These are phyloP conservation scores for Conistra vaccinii DNA, from an alignment of 2,888 invertebrate species.

Conservation along the genomic window DNA sequence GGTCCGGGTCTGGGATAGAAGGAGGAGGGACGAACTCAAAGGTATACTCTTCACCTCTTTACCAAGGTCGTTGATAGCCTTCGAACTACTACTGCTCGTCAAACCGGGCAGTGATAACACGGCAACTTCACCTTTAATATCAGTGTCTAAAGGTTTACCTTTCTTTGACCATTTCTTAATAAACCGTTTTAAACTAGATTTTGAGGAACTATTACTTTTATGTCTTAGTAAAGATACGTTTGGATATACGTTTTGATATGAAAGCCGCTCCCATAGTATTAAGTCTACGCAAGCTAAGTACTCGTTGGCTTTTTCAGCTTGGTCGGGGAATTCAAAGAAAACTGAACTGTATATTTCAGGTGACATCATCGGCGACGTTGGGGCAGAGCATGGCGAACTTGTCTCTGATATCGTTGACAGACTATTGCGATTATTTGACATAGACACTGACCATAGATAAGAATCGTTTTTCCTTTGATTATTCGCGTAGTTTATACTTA, in stretches of 20 bases:
- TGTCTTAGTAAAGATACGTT: slow-evolving; percentile 80
- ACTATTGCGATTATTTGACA: slow-evolving; percentile 70
- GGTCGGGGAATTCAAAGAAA: slow-evolving; percentile 83
- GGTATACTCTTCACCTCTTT: slow-evolving; percentile 83
- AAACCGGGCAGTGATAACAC: slow-evolving; percentile 83
- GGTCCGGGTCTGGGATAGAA: slow-evolving; percentile 83
- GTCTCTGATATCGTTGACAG: slow-evolving; percentile 84
- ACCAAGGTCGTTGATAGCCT: slow-evolving; percentile 80
- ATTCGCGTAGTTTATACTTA: slow-evolving; percentile 73
- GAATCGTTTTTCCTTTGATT: slow-evolving; percentile 80
- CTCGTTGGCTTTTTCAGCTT: slow-evolving; percentile 73
- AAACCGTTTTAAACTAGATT: slow-evolving; percentile 78
- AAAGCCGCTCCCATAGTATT: slow-evolving; percentile 85
- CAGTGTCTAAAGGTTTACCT: slow-evolving; percentile 73
- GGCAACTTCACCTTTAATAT: slow-evolving; percentile 79
- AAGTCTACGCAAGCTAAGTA: slow-evolving; percentile 83
- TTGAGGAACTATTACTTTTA: slow-evolving; percentile 76
- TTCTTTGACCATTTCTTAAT: slow-evolving; percentile 78
- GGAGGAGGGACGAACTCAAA: slow-evolving; percentile 81
- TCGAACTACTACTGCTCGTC: slow-evolving; percentile 80
- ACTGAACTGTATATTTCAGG: slow-evolving; percentile 85
- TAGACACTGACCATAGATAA: slow-evolving; percentile 78
- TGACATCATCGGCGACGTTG: slow-evolving; percentile 73
- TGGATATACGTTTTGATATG: slow-evolving; percentile 80
- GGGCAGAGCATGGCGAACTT: slow-evolving; percentile 73